These are phyloP conservation scores for Masnerella sp. DNA, from an alignment of 2,888 invertebrate species.

Conservation along the genomic window DNA sequence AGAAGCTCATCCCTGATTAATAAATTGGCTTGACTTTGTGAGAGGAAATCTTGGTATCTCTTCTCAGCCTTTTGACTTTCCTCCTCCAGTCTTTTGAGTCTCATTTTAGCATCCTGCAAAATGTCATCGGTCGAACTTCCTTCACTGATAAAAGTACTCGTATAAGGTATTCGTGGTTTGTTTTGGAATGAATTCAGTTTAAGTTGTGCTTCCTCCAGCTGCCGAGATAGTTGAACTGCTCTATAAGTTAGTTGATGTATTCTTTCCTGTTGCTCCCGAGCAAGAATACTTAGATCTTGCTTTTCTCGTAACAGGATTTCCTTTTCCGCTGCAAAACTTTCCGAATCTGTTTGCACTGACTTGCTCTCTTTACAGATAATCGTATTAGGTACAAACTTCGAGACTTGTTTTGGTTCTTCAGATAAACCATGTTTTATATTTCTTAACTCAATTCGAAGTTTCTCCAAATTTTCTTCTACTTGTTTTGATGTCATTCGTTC, in stretches of 20 bases:
- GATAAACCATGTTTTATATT: constrained; percentile 64
- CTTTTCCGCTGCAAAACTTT: constrained; percentile 60
- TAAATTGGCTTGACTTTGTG: constrained; percentile 16
- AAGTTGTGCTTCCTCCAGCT: constrained; percentile 71
- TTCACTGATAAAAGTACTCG: constrained; percentile 71
- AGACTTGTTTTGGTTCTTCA: no score
- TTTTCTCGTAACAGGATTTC: constrained; percentile 68
- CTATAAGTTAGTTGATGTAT: constrained; percentile 73
- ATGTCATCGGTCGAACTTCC: constrained; percentile 76
- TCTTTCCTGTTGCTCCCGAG: constrained; percentile 70
- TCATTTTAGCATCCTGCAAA: constrained; percentile 73
- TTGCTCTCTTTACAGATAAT: constrained; percentile 60
- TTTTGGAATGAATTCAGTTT: constrained; percentile 57
- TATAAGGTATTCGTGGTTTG: constrained; percentile 61
- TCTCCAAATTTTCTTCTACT: constrained; percentile 70
- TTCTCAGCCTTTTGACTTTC: constrained; percentile 72
- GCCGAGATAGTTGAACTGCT: constrained; percentile 69
- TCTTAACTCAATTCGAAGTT: constrained; percentile 69
- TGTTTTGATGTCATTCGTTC: constrained; percentile 68
- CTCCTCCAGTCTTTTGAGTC: constrained; percentile 72
- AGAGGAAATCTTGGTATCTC: constrained; percentile 32
- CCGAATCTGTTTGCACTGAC: constrained; percentile 71
- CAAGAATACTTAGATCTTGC: constrained; percentile 68
- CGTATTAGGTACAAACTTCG: constrained; percentile 44
- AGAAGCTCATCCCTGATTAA: not conserved